Conservation (phyloP, 2,113 vertebrate genomes). For the Asarcornis scutulata region DNA sequence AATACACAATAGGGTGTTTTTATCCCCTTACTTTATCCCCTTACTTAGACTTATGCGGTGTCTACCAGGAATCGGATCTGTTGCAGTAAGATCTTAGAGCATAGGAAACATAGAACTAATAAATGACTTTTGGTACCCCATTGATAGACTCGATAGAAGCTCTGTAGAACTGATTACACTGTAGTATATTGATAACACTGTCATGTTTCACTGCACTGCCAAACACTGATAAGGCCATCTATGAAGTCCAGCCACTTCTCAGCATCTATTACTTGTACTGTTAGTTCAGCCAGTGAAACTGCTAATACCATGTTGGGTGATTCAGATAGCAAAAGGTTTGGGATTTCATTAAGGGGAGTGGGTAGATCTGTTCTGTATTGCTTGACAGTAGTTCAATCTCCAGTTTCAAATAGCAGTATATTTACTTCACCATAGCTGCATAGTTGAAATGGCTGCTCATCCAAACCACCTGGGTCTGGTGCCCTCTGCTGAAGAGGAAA, state of each 20-base stretch:
- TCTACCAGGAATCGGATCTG: not conserved
- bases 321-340: not conserved
- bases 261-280: not conserved
- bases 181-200: not conserved
- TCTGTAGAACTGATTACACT: not conserved
- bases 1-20: not conserved
- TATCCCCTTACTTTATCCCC: not conserved
- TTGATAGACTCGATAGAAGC: not conserved
- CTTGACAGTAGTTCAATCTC: not conserved
- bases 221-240: not conserved
- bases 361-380: not conserved
- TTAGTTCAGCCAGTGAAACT: not conserved
- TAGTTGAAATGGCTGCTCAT: not conserved
- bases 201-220: not conserved
- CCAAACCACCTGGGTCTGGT: not conserved
- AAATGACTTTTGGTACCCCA: not conserved
- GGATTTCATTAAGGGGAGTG: not conserved
- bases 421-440: not conserved
- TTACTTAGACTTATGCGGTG: not conserved
- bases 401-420: not conserved
- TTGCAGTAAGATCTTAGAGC: not conserved
- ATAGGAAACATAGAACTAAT: not conserved
- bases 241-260: not conserved
- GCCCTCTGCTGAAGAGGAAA: not conserved
- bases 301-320: not conserved